Evolutionary conservation across 2,113 vertebrate species (phyloP).

Genomic region (Oxygymnocypris stewartii): DNA sequence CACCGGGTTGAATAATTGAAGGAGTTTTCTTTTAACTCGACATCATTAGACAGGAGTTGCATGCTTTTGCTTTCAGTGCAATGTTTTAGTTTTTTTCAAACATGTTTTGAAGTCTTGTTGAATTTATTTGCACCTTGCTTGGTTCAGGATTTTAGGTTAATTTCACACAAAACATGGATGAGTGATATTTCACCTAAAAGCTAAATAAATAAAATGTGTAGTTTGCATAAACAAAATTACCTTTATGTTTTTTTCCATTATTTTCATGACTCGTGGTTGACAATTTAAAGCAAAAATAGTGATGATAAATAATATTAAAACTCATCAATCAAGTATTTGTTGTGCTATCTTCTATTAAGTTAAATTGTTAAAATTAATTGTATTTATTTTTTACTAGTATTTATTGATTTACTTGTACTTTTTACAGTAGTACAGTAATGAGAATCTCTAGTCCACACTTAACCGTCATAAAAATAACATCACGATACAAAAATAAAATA

Average conservation of each 20-base stretch:
- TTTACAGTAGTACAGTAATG: not conserved
- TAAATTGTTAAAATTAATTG: not conserved
- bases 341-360: not conserved
- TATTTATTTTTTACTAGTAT: no score
- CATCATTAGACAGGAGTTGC: not conserved
- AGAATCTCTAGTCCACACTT: no score
- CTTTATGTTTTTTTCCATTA: no score
- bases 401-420: not conserved
- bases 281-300: no score
- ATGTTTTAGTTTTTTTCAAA: not conserved
- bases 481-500: no score
- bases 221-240: not conserved
- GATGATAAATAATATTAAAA: no score
- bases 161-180: not conserved
- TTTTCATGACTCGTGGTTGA: no score
- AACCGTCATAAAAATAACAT: no score
- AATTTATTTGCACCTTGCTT: not conserved
- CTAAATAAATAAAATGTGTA: not conserved
- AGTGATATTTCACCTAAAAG: not conserved
- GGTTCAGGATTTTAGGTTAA: not conserved
- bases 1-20: not conserved
- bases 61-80: not conserved
- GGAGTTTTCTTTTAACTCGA: not conserved
- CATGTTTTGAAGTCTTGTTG: not conserved
- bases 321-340: no score